These are phyloP conservation scores for Lycaena phlaeas DNA, from an alignment of 2,888 invertebrate species.

Conservation along the genomic window DNA sequence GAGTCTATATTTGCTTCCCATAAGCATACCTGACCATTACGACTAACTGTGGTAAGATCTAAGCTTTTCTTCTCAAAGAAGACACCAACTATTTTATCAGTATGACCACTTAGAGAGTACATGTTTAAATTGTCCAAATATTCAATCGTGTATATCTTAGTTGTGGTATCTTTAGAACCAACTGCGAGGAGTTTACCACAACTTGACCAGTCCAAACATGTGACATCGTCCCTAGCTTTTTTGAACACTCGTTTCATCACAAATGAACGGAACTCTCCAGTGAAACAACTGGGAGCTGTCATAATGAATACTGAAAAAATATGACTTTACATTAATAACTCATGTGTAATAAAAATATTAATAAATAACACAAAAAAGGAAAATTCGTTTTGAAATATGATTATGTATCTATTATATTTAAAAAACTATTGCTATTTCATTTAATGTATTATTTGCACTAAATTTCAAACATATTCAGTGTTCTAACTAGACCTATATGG, in stretches of 20 bases:
- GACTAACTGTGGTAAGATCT: slow-evolving; percentile 86
- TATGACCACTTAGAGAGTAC: slow-evolving; percentile 86
- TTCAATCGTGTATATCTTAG: slow-evolving; percentile 84
- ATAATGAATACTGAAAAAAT: slow-evolving; percentile 85
- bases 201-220: slow-evolving; percentile 92
- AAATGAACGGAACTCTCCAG: slow-evolving; percentile 91
- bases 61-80: slow-evolving; percentile 91
- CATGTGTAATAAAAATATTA: too few relatives aligned
- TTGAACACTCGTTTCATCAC: slow-evolving; percentile 86
- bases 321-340: too few relatives aligned
- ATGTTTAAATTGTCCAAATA: slow-evolving; percentile 83
- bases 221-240: slow-evolving; percentile 87
- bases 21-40: slow-evolving; percentile 86
- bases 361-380: too few relatives aligned
- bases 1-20: slow-evolving; percentile 89
- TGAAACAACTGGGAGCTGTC: slow-evolving; percentile 85
- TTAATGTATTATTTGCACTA: too few relatives aligned
- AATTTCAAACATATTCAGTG: too few relatives aligned
- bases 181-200: slow-evolving; percentile 93
- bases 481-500: too few relatives aligned
- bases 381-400: too few relatives aligned
- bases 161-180: slow-evolving; percentile 92
- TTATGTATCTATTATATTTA: too few relatives aligned
- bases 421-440: too few relatives aligned
- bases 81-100: slow-evolving; percentile 86